Evolutionary conservation across 2,888 invertebrate species (phyloP), one percentile per base, ranked within the genome.

Genomic region (Heliconius ismenius): DNA sequence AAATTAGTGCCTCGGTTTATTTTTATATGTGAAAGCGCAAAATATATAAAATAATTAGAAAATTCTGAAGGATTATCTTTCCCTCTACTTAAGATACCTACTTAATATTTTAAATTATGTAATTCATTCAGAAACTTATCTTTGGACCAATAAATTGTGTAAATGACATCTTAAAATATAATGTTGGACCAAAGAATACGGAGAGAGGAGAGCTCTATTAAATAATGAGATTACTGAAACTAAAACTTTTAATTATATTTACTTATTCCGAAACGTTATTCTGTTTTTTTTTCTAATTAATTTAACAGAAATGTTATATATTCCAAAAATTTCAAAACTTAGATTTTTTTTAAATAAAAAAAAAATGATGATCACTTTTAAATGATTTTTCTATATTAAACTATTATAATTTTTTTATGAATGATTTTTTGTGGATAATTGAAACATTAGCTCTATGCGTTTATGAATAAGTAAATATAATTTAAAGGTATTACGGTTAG

Each of bases 401-500:
- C 18, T 21, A 49, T 7, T 49, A 32, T 32, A 32, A 6, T 32
- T 32, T 4, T 6, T 32, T 32, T 32, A 32, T 0, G 32, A 32
- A 32, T 32, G 32, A 9, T 32, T 32, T 32, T 32, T 32, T 32
- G 32, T 1, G 7, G 32, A 32, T 32, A 32, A 32, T 39, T 39
- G 0, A 39, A 39, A 39, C 10, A 39, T 36, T 36, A 36, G 32
- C 32, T 36, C 21, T 69, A 70, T 1, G 32, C n/a, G n/a, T n/a
- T 70, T n/a, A 4, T 70, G 70, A 36, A 70, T 58, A 58, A 36
- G 13, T 58, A 15, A 36, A 58, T 58, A 32, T 9, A 36, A 26
- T 36, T 24, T 58, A 24, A 58, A 32, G 32, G 69, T 49, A 49
- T 70, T 32, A 70, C n/a, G 70, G 70, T 70, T 70, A 70, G 70